phyloP scores from a whole-genome alignment of 2,113 vertebrate species.

The Apistogramma diplotaenia region DNA sequence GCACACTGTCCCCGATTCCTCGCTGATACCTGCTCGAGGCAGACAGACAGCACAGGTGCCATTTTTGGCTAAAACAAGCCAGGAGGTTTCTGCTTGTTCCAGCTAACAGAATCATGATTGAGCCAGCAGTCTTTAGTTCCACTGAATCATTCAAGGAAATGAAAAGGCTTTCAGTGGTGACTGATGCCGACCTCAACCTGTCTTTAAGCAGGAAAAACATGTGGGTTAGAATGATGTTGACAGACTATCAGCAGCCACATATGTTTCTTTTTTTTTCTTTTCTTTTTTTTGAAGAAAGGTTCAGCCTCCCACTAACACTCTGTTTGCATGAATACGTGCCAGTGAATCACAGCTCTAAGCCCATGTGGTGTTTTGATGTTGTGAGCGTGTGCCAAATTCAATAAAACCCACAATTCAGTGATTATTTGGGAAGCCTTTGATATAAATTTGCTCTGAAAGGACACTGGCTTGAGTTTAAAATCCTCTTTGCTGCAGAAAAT shows the following conservation, averaged over 20 bases:
- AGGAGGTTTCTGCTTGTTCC: neutral
- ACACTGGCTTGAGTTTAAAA: neutral
- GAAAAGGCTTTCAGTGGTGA: neutral
- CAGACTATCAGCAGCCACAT: neutral
- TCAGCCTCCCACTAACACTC: neutral
- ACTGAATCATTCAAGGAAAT: neutral
- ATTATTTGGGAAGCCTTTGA: neutral
- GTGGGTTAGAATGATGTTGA: neutral
- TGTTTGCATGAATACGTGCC: conserved; percentile 6
- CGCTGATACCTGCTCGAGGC: neutral
- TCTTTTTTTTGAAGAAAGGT: neutral
- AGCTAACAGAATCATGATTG: neutral
- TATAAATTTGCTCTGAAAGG: neutral
- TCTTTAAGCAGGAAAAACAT: neutral
- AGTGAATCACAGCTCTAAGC: neutral
- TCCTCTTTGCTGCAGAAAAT: neutral
- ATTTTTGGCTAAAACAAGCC: neutral
- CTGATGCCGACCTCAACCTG: neutral
- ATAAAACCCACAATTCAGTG: neutral
- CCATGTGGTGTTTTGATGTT: conserved; percentile 28
- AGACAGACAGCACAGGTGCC: neutral
- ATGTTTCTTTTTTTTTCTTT: neutral
- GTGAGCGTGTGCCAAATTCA: conserved; percentile 14
- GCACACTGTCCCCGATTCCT: conserved; percentile 27
- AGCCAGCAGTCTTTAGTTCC: neutral